phyloP scores from a whole-genome alignment of 2,113 vertebrate genomes.

The Neotoma lepida region DNA sequence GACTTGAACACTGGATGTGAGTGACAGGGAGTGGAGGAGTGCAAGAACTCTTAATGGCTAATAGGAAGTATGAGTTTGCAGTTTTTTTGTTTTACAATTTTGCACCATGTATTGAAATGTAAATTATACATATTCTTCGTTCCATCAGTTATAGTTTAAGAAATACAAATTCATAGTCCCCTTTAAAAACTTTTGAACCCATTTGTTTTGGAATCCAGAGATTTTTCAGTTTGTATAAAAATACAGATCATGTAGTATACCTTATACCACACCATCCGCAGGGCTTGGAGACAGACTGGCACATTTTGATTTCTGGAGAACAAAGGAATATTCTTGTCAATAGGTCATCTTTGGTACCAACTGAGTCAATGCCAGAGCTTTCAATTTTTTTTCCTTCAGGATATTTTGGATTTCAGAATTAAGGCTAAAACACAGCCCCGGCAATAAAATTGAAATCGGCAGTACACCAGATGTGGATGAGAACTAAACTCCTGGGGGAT shows the following conservation, averaged over 20 bases:
- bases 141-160: neutral
- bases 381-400: neutral
- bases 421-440: neutral
- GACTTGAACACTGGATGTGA: neutral
- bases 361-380: neutral
- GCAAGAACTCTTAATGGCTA: neutral
- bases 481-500: neutral
- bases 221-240: neutral
- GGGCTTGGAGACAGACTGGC: neutral
- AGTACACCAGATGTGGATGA: neutral
- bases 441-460: neutral
- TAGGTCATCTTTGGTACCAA: neutral
- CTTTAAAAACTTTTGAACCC: neutral
- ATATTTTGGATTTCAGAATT: slow-evolving; percentile 40
- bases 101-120: neutral
- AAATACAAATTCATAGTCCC: neutral
- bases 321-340: neutral
- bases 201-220: slow-evolving; percentile 24
- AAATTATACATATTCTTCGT: neutral
- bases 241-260: neutral
- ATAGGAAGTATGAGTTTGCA: neutral
- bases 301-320: neutral
- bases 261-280: neutral
- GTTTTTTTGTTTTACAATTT: neutral
- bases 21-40: too few relatives aligned